Conservation (phyloP, 2,888 invertebrate species). For the Troilus luridus region DNA sequence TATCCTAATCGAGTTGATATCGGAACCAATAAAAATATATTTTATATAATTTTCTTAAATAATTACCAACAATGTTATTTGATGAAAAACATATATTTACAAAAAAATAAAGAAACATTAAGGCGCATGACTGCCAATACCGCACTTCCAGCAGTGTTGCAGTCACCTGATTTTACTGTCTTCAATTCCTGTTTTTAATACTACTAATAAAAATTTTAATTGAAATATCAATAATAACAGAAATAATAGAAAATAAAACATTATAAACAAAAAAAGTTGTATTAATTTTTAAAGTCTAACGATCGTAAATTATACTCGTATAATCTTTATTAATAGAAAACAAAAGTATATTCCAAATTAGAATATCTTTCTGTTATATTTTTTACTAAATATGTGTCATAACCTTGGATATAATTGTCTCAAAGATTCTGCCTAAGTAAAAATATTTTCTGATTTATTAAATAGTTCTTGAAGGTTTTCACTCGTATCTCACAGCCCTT, state of each 20-base stretch:
- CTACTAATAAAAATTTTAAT: neutral
- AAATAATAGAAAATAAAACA: too few relatives aligned
- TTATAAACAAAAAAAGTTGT: neutral
- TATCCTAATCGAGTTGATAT: neutral
- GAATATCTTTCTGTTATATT: neutral
- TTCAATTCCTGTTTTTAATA: neutral
- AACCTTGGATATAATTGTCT: neutral
- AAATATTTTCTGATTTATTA: neutral
- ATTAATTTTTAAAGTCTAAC: neutral
- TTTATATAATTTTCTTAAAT: neutral
- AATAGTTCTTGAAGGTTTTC: neutral
- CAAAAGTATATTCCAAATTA: too few relatives aligned
- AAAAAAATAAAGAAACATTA: neutral
- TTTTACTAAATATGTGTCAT: neutral
- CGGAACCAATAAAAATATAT: neutral
- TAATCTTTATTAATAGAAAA: too few relatives aligned
- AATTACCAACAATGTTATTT: too few relatives aligned
- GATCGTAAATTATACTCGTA: neutral
- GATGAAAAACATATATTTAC: neutral
- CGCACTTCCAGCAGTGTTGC: slow-evolving; percentile 15
- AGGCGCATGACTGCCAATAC: neutral
- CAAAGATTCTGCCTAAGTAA: neutral
- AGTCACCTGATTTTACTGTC: slow-evolving; percentile 11
- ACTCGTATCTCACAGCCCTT: neutral
- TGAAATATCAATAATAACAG: neutral